Conservation (phyloP, 2,797 vertebrate species). For the Sebastes trivittatus region DNA sequence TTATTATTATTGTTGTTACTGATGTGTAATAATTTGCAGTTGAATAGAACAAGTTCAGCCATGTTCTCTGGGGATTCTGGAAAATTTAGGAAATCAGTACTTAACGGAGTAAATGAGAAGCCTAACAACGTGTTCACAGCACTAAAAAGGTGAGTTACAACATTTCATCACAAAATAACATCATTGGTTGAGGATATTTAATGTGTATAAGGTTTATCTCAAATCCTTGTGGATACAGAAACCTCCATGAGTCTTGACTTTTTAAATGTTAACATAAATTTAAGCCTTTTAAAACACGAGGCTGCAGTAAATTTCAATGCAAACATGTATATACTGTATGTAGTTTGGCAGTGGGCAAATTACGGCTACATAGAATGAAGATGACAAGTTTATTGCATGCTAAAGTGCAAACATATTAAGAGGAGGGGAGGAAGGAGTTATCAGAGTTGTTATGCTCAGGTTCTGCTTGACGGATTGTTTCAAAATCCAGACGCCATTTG, state of each 20-base stretch:
- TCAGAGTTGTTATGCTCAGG: slow-evolving; percentile 34
- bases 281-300: slow-evolving; percentile 18
- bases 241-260: background rate
- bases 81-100: slow-evolving; percentile 20
- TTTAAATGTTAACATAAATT: slow-evolving; percentile 11
- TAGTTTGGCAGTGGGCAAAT: slow-evolving; percentile 26
- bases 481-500: slow-evolving; percentile 40
- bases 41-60: background rate
- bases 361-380: slow-evolving; percentile 29
- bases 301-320: slow-evolving; percentile 1
- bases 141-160: slow-evolving; percentile 3
- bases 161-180: slow-evolving; percentile 6
- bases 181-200: background rate
- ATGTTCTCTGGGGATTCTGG: background rate
- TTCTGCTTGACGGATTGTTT: slow-evolving; percentile 34
- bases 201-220: background rate
- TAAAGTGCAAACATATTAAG: slow-evolving; percentile 60
- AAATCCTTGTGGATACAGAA: background rate
- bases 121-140: background rate
- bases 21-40: background rate
- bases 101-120: slow-evolving; percentile 10
- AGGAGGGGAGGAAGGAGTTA: slow-evolving; percentile 24
- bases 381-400: slow-evolving; percentile 66
- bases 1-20: background rate
- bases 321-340: background rate